Base-by-base conservation (phyloP, 2,888 invertebrate species). In the Colostygia pectinataria region DNA sequence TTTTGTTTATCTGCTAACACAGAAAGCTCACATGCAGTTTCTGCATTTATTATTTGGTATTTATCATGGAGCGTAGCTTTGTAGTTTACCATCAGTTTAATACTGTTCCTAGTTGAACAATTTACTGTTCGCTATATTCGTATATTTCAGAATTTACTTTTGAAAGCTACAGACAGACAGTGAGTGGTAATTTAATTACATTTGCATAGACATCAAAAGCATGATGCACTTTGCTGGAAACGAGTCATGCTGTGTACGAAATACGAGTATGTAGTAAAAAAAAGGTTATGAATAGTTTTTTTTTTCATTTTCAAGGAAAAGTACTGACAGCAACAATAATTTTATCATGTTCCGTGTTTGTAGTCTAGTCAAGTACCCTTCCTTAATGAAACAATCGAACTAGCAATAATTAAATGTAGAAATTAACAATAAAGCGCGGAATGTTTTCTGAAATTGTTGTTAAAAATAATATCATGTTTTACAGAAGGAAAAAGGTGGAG, bases 201-300 rank as follows among this genome's bases (percentile, higher is more conserved):
- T 70, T 77, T 71, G 83, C 79, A 79, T 83, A 84, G 79, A 89
- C 89, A 90, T 80, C 87, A 86, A 89, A 90, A 90, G 89, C 89
- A 87, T 89, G 88, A 89, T 81, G 86, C 87, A 83, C 73, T 71
- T 80, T 74, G 83, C 82, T 78, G 74, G 59, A 79, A 83, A 77
- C 80, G 77, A 77, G 71, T 80, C 89, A 90, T 90, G 89, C 89
- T 81, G 83, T 83, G 80, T 79, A 79, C 71, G 64, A 68, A 68
- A 53, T 69, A 79, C 77, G 75, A 69, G 75, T 68, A 20, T 18
- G 18, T 18, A 18, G 18, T 20, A 20, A 71, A 50, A 68, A 79
- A 77, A 68, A 80, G 78, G 73, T 4, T 20, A 20, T 68, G 44
- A 56, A 55, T 71, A 69, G 57, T 68, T 69, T 51, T 74, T 60